phyloP scores from a whole-genome alignment of 37 sponge, comb jelly and placozoan genomes.

The Halichondria panicea region DNA sequence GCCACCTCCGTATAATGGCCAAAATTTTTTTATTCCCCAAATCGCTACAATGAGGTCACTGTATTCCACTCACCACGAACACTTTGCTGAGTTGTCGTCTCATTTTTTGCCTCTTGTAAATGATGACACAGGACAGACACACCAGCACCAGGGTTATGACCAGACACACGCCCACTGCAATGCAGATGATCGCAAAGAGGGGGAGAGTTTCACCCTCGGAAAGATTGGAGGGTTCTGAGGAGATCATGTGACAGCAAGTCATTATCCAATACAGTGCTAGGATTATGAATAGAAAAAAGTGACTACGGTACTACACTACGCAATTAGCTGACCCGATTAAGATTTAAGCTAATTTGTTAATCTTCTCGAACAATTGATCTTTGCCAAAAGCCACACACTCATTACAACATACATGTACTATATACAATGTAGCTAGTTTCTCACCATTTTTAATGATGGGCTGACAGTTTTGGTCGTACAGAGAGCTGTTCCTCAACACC shows the following conservation, averaged over 20 bases:
- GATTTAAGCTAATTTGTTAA: too few relatives aligned
- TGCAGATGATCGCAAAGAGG: background rate
- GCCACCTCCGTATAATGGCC: too few relatives aligned
- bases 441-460: background rate
- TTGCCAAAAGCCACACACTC: background rate
- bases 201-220: background rate
- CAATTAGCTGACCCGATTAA: too few relatives aligned
- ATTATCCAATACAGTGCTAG: too few relatives aligned
- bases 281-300: too few relatives aligned
- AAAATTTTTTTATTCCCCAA: background rate
- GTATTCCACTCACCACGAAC: conserved; percentile 11
- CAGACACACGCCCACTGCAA: conserved; percentile 7
- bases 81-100: conserved; percentile 19
- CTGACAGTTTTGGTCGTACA: conserved; percentile 15
- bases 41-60: background rate
- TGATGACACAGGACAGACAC: background rate
- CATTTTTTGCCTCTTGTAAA: conserved; percentile 32
- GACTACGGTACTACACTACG: too few relatives aligned
- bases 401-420: background rate
- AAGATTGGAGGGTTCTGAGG: background rate
- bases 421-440: background rate
- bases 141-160: background rate
- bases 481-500: conserved; percentile 14
- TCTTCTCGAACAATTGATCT: background rate
- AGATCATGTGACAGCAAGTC: background rate